These are phyloP conservation scores for Pipistrellus pygmaeus DNA, from an alignment of 2,797 vertebrate genomes.

Conservation along the genomic window DNA sequence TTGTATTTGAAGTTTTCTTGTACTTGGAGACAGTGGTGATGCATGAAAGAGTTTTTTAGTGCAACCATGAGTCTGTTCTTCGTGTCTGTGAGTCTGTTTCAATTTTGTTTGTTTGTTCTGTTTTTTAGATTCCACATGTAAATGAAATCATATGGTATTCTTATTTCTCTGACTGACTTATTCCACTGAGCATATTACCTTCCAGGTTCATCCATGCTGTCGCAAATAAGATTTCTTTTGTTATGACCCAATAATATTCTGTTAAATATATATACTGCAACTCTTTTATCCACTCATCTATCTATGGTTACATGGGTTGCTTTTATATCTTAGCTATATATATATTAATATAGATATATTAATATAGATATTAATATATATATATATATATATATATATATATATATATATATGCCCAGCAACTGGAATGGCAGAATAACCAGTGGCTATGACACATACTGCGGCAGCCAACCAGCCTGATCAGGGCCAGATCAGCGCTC, in stretches of 20 bases:
- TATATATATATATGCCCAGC: too few species aligned
- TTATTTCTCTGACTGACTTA: neutral
- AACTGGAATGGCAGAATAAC: too few species aligned
- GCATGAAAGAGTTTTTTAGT: neutral
- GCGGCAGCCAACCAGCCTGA: too few species aligned
- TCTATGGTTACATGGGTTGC: neutral
- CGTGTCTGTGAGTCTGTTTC: neutral
- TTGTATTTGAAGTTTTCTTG: constrained; percentile 24
- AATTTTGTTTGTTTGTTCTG: neutral
- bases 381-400: too few species aligned
- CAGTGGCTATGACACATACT: too few species aligned
- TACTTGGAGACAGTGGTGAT: neutral
- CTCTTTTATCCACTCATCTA: neutral
- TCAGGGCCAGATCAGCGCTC: too few species aligned
- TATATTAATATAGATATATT: too few species aligned
- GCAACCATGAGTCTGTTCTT: neutral
- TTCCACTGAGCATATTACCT: neutral
- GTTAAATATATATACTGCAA: too few species aligned
- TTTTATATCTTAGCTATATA: neutral
- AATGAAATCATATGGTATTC: neutral
- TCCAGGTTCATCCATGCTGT: neutral
- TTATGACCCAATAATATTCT: neutral
- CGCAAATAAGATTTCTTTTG: neutral
- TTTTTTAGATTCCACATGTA: neutral
- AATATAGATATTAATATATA: too few species aligned